phyloP scores from a whole-genome alignment of 2,113 vertebrate genomes.

The Oceanodroma tethys region DNA sequence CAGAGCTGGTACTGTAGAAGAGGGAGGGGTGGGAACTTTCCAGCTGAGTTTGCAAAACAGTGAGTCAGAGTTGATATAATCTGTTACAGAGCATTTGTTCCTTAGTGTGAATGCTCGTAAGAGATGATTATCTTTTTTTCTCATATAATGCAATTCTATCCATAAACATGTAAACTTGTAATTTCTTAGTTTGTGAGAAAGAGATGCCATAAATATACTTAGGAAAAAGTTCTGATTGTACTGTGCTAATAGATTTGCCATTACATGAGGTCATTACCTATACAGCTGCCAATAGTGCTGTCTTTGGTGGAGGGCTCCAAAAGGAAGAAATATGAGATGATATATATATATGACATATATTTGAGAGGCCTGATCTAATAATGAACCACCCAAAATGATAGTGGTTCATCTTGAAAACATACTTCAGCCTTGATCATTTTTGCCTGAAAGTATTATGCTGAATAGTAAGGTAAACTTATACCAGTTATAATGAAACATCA shows the following conservation, averaged over 20 bases:
- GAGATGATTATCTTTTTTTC: not conserved
- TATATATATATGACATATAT: not conserved
- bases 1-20: not conserved
- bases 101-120: not conserved
- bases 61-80: not conserved
- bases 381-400: not conserved
- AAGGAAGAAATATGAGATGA: not conserved
- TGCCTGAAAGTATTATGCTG: not conserved
- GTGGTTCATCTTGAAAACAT: not conserved
- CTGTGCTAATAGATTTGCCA: not conserved
- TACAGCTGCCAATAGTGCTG: not conserved
- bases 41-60: not conserved
- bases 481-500: not conserved
- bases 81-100: not conserved
- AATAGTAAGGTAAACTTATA: not conserved
- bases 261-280: not conserved
- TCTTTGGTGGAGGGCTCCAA: not conserved
- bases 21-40: not conserved
- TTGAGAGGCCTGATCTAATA: not conserved
- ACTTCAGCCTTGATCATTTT: not conserved
- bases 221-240: not conserved
- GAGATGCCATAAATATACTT: not conserved
- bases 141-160: not conserved
- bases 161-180: not conserved
- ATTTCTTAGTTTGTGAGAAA: not conserved